Evolutionary conservation across 2,888 invertebrate genomes (phyloP).

Genomic region (Cabera pusaria): DNA sequence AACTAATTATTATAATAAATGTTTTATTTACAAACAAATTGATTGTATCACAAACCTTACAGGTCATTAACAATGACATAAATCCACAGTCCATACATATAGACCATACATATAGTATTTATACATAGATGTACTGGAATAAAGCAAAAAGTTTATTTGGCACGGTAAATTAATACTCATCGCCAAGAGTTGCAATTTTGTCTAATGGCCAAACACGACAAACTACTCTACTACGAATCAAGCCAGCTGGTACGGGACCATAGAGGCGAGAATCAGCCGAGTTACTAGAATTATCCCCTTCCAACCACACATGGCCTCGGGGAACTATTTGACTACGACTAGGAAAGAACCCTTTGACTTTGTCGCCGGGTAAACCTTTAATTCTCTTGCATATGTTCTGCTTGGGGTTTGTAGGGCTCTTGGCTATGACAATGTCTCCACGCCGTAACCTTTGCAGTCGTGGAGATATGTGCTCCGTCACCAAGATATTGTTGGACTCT

Average conservation of each 20-base stretch:
- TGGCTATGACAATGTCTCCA: slow-evolving; percentile 94
- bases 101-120: too few species aligned
- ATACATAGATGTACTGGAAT: neutral
- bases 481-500: slow-evolving; percentile 89
- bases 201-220: slow-evolving; percentile 90
- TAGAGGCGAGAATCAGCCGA: slow-evolving; percentile 94
- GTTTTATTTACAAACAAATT: slow-evolving; percentile 23
- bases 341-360: slow-evolving; percentile 71
- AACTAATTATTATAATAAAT: slow-evolving; percentile 11
- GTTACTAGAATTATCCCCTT: slow-evolving; percentile 93
- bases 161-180: slow-evolving; percentile 43
- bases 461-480: slow-evolving; percentile 91
- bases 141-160: too few species aligned
- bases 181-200: slow-evolving; percentile 65
- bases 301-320: slow-evolving; percentile 94
- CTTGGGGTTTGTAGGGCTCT: slow-evolving; percentile 90
- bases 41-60: slow-evolving; percentile 1
- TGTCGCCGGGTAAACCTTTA: slow-evolving; percentile 90
- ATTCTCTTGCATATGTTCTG: slow-evolving; percentile 94
- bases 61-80: too few species aligned
- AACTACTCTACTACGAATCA: slow-evolving; percentile 92
- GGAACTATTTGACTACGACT: slow-evolving; percentile 85
- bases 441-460: slow-evolving; percentile 84
- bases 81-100: too few species aligned
- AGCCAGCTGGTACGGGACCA: slow-evolving; percentile 94